Evolutionary conservation across 2,797 vertebrate genomes (phyloP).

Genomic region (Chiroxiphia lanceolata): DNA sequence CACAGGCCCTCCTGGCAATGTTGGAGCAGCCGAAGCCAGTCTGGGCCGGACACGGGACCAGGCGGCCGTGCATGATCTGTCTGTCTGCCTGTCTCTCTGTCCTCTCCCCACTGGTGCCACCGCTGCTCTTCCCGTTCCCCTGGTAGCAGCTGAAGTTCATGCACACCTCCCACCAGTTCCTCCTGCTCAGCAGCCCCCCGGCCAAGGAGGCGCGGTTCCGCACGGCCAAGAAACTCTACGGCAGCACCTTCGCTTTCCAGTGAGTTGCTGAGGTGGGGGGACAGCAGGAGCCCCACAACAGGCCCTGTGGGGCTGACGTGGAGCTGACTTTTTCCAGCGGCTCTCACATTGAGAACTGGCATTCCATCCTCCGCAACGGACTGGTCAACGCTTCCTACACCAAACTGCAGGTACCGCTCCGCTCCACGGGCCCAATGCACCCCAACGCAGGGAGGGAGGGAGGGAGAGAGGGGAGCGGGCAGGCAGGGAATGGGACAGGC

Average conservation of each 20-base stretch:
- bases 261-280: conserved; percentile 75
- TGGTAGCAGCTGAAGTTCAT: conserved; percentile 99
- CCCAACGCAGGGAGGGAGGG: background rate
- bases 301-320: accelerated
- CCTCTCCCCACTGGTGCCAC: conserved; percentile 1
- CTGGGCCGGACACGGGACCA: accelerated
- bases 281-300: accelerated
- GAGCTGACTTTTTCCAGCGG: conserved; percentile 80
- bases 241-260: conserved; percentile 99
- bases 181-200: conserved; percentile 98
- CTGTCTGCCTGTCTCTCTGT: background rate
- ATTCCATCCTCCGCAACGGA: conserved; percentile 98
- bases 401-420: conserved; percentile 92
- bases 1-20: background rate
- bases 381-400: conserved; percentile 99
- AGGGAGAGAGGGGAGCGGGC: background rate
- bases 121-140: conserved; percentile 45
- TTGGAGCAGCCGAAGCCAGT: accelerated
- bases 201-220: conserved; percentile 98
- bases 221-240: conserved; percentile 98
- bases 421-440: accelerated
- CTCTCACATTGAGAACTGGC: conserved; percentile 99
- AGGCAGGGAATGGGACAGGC: background rate
- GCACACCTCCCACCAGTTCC: conserved; percentile 99
- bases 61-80: conserved; percentile 66